Base-by-base conservation (phyloP, 2,113 vertebrate genomes). In the Bubo blakistoni region DNA sequence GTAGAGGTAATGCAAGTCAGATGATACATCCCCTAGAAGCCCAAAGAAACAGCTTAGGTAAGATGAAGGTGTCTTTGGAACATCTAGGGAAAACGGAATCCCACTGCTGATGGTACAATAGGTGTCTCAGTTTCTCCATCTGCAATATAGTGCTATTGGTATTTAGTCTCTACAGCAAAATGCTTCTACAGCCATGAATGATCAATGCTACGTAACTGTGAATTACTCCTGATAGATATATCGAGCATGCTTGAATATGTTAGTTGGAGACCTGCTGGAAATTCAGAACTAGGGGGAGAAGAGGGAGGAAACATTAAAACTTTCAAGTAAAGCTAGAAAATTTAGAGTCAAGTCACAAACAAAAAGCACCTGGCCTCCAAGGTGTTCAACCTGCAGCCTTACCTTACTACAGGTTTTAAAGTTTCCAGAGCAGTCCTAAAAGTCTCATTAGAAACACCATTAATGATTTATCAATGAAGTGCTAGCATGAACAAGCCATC, bases 371-470 rank as follows among this genome's bases (percentile, higher is more conserved):
- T 51, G 65, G 9, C 27, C 40, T 81, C 25, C 29, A 54, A 71
- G 47, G 6, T 58, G 51, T 77, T 93, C 79, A 30, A 93, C 59
- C 90, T 85, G 29, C 16, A 47, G 54, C 40, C n/a, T 58, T 86
- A 49, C 30, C 40, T 88, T 81, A 76, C 24, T 40, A 51, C 30
- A 81, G 67, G 63, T 86, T 96, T 90, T 47, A 49, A 81, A 52
- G 40, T 87, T 91, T 71, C 61, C 88, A 96, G 55, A 82, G 42
- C 20, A 85, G 82, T 73, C 59, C 79, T 90, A 87, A 88, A 80
- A 90, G 49, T 42, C 59, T 93, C 47, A 81, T 94, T 91, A 93
- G 79, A 73, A 88, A 87, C 61, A 89, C 40, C 87, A 94, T 34
- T 34, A 69, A 61, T 57, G 80, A 90, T 94, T 94, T 94, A 80